These are phyloP conservation scores for Drosophila birchii DNA, from an alignment of 2,888 invertebrate species.

Conservation along the genomic window DNA sequence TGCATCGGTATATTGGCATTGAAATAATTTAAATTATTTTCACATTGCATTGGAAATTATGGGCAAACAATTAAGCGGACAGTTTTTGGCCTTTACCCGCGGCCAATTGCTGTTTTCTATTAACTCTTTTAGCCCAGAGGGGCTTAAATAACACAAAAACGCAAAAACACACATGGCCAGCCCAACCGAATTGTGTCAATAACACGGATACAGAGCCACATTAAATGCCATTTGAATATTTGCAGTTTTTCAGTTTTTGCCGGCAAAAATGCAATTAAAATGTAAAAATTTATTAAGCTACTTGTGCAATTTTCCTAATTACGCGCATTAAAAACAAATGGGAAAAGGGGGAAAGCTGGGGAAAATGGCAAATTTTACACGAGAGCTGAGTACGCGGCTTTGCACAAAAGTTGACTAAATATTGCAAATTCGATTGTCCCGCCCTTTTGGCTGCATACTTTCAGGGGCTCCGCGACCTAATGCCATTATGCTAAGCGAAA, in stretches of 20 bases:
- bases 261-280: slow-evolving; percentile 49
- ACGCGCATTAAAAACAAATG: slow-evolving; percentile 40
- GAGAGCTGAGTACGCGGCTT: background rate
- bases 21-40: slow-evolving; percentile 48
- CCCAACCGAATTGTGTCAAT: slow-evolving; percentile 17
- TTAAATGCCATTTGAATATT: slow-evolving; percentile 45
- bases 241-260: background rate
- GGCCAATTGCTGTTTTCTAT: slow-evolving; percentile 41
- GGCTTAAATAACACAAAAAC: slow-evolving; percentile 31
- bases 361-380: slow-evolving; percentile 11
- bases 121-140: slow-evolving; percentile 38
- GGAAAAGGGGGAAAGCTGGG: background rate
- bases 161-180: background rate
- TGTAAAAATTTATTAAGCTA: slow-evolving; percentile 55
- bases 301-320: slow-evolving; percentile 58
- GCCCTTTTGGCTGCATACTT: slow-evolving; percentile 23
- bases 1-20: slow-evolving; percentile 30
- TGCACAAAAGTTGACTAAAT: slow-evolving; percentile 27
- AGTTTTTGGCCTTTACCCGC: slow-evolving; percentile 19
- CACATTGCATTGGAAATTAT: slow-evolving; percentile 40
- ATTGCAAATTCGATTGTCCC: slow-evolving; percentile 39
- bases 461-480: background rate
- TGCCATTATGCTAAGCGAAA: slow-evolving; percentile 29
- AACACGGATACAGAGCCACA: slow-evolving; percentile 12
- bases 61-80: slow-evolving; percentile 43